Conservation (phyloP, 2,113 vertebrate species). For the Xiphorhynchus elegans region DNA sequence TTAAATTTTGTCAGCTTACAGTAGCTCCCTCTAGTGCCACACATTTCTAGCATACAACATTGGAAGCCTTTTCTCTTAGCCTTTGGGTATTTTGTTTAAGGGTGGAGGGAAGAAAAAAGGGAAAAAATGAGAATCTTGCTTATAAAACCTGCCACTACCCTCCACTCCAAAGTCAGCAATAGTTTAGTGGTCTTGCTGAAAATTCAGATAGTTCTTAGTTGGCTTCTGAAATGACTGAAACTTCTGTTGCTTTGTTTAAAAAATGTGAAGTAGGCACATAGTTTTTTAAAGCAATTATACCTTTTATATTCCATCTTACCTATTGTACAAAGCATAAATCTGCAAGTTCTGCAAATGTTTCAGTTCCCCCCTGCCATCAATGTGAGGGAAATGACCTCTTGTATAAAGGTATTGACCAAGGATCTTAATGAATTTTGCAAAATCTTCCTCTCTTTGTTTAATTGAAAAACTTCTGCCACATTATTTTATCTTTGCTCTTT, state of each 20-base stretch:
- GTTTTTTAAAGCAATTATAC: neutral
- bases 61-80: neutral
- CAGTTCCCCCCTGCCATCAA: neutral
- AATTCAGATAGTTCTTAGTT: neutral
- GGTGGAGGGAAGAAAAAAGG: accelerated
- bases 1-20: neutral
- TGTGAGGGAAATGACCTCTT: neutral
- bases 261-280: neutral
- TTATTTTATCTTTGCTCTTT: neutral
- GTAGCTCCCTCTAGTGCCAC: neutral
- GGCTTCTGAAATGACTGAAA: neutral
- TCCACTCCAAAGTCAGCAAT: neutral
- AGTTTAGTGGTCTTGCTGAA: neutral
- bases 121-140: neutral
- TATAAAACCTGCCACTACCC: neutral
- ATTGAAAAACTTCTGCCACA: neutral
- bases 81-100: neutral
- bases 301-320: neutral
- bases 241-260: neutral
- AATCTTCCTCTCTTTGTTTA: neutral
- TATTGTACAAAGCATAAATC: neutral
- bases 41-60: accelerated
- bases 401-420: neutral
- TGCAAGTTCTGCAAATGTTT: neutral
- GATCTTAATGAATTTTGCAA: neutral